Base-by-base conservation (phyloP, 2,888 invertebrate species). In the Strigamia crassipes region DNA sequence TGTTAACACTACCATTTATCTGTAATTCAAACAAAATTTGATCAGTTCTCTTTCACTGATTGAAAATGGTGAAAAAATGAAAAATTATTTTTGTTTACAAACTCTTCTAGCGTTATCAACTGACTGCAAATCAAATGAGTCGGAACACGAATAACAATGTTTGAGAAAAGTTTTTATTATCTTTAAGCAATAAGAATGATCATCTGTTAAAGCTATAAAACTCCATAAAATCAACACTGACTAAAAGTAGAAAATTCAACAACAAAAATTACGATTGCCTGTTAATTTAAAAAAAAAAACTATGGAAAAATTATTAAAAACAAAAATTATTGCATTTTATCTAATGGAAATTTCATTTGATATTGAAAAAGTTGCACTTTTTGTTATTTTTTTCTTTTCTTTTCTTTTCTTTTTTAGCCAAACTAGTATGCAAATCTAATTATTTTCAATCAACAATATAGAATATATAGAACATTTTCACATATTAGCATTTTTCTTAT, bases 381-480 rank as follows among this genome's bases (percentile, higher is more conserved):
- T 27, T 66, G 27, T 23, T 66, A 27, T 66, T 18, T 6, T 15
- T 51, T 8, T 51, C 15, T 42, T 21, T 61, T 61, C 6, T 5
- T 9, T 61, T 23, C n/a, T 61, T 18, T 61, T 21, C 18, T 21
- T 61, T 61, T 61, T 61, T 61, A 61, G 21, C 61, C 61, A 61
- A 61, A 61, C 61, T 66, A 66, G 66, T 66, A 5, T 27, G 66
- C 66, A 66, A n/a, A 18, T 51, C 51, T 51, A 51, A 51, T n/a
- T n/a, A 18, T 23, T 66, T 66, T 23, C 4, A 15, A 12, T 66
- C 21, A 66, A 21, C 15, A 27, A 66, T 66, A 66, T 27, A 66
- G 66, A 66, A 66, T 66, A 66, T 51, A 51, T 51, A 51, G 15
- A 51, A n/a, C 51, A 15, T 42, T 51, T 15, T 15, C 4, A 51